Percentiles rank a stretch among this genome's conserved stretches.
Evolutionary conservation across 1,140 invertebrate species (phyloP).

Genomic region (Yoshiicerus persimilis): DNA sequence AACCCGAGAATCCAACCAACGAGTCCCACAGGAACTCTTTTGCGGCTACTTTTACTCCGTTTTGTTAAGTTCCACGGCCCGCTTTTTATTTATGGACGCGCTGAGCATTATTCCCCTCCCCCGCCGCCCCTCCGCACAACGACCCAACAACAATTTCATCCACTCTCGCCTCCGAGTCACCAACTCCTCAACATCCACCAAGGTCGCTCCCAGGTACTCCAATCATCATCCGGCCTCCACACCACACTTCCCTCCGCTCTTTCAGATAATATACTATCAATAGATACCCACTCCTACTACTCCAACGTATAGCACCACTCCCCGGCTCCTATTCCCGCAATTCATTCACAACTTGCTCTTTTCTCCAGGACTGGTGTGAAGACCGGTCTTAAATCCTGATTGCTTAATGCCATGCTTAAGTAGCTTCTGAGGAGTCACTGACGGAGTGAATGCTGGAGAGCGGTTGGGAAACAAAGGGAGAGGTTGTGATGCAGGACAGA

Average conservation of each 20-base stretch:
- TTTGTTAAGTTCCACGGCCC: constrained; percentile 42
- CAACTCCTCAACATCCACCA: background rate
- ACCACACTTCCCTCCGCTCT: background rate
- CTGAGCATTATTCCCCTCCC: constrained; percentile 45
- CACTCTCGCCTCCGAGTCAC: background rate
- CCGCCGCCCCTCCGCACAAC: background rate
- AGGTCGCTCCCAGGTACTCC: no score
- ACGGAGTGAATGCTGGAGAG: no score
- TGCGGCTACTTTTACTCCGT: constrained; percentile 47
- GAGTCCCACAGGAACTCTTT: constrained; percentile 45
- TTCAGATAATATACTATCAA: background rate
- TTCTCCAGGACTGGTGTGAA: no score
- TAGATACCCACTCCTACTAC: background rate
- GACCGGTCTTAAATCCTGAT: no score
- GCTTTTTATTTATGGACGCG: constrained; percentile 48
- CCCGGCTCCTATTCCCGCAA: no score
- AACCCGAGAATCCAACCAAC: constrained; percentile 2
- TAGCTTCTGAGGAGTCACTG: no score
- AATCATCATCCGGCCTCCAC: background rate
- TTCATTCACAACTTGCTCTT: background rate
- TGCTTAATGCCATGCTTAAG: no score
- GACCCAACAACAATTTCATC: background rate
- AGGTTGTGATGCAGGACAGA: no score
- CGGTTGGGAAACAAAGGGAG: no score
- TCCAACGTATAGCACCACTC: background rate